phyloP scores from a whole-genome alignment of 1,140 invertebrate genomes.

The Zelostemma sp. region DNA sequence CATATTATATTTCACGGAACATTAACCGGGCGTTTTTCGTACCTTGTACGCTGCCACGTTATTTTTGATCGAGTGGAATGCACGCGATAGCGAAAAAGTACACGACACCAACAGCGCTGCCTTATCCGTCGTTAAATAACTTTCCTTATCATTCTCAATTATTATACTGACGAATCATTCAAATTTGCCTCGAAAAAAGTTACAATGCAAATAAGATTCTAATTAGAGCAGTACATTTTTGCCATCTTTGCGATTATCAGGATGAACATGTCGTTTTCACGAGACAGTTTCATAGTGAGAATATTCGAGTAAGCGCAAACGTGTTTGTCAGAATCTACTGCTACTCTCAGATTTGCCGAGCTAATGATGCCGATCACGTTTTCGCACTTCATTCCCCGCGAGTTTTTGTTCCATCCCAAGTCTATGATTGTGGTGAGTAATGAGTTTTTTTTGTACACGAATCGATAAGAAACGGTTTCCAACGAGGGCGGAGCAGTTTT shows the following conservation, averaged over 20 bases:
- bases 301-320: constrained; percentile 33
- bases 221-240: too few species aligned
- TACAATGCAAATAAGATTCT: too few species aligned
- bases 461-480: constrained; percentile 13
- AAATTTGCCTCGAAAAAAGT: too few species aligned
- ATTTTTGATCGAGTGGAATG: constrained; percentile 5
- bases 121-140: too few species aligned
- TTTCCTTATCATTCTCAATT: too few species aligned
- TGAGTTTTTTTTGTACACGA: constrained; percentile 28
- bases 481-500: background rate
- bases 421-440: constrained; percentile 22
- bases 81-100: background rate
- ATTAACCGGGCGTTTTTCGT: constrained; percentile 3
- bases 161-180: too few species aligned
- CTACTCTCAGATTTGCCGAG: constrained; percentile 32
- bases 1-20: constrained; percentile 4
- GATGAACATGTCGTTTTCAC: too few species aligned
- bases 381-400: constrained; percentile 40
- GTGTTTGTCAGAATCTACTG: constrained; percentile 27
- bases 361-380: constrained; percentile 48
- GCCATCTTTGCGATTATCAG: too few species aligned
- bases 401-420: constrained; percentile 33
- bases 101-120: background rate
- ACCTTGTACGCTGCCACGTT: constrained; percentile 3
- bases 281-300: constrained; percentile 43